Base-by-base conservation (phyloP, 2,797 vertebrate species). In the Danio tinwini region DNA sequence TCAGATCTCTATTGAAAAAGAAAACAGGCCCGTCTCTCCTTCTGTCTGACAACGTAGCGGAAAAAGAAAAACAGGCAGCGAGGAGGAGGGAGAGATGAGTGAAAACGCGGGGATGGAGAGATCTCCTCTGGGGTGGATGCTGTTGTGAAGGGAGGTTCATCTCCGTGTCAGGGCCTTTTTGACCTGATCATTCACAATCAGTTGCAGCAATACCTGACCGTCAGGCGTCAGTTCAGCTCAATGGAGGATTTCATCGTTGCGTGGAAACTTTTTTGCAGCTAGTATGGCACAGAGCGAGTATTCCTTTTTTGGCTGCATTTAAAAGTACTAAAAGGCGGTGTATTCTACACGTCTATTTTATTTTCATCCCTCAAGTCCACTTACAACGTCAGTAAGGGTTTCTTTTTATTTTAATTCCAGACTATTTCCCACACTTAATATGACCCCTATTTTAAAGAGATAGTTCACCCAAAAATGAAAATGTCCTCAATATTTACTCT, bases 71-170 rank as follows among this genome's bases (percentile, higher is more conserved):
- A 82, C 58, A 78, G 40, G n/a, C 16, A 70, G 44, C 8, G 37
- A 55, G 45, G 61, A 63, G 37, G 49, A 63, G 59, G 49, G 69
- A 73, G 78, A 78, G 65, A 74, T 62, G 70, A 82, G 72, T 37
- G 68, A 64, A 83, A 79, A 76, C 44, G 81, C 68, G 74, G 52
- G 42, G 76, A 73, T 55, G 83, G 87, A 90, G 87, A 90, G 91
- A 86, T 89, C 88, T 88, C 86, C 88, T 90, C 87, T 87, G 89
- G 88, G 42, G 82, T 84, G 86, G 78, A 67, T 1, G 29, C 83
- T 53, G 5, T 86, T 83, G 86, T 84, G 87, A 85, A 86, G 86
- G 88, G 85, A 87, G 77, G 64, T 70, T 69, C 76, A 78, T 44
- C n/a, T 68, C 65, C n/a, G 10, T 78, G 76, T 69, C 76, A 58